Evolutionary conservation across 2,888 invertebrate genomes (phyloP).

Genomic region (Drosophila phalerata): DNA sequence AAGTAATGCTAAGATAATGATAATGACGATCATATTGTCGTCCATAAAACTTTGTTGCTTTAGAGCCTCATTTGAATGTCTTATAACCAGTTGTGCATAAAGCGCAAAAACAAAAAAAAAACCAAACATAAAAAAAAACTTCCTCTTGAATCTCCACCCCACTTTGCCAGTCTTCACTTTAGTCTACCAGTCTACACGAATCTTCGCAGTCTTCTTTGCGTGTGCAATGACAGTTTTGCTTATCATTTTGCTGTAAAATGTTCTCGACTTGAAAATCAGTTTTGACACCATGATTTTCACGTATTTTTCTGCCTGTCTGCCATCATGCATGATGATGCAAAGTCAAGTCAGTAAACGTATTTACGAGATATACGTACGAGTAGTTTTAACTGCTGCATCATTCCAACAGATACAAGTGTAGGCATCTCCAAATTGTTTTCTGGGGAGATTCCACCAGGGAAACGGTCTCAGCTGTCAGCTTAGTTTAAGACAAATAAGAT

Average conservation of each 20-base stretch:
- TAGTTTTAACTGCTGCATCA: constrained; percentile 53
- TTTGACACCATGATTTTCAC: constrained; percentile 56
- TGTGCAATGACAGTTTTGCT: constrained; percentile 75
- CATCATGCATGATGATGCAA: constrained; percentile 20
- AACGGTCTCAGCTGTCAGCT: constrained; percentile 34
- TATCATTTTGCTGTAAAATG: constrained; percentile 73
- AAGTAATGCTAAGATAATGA: constrained; percentile 47
- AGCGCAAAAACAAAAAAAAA: constrained; percentile 20
- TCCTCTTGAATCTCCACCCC: neutral
- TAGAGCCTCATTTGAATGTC: constrained; percentile 58
- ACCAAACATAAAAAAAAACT: neutral
- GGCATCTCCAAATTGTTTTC: neutral
- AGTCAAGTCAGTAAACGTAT: constrained; percentile 4
- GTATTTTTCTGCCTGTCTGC: constrained; percentile 41
- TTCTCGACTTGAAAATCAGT: constrained; percentile 57
- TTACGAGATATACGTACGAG: constrained; percentile 16
- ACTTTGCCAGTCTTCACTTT: constrained; percentile 7
- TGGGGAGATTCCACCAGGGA: neutral
- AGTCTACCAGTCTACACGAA: constrained; percentile 13
- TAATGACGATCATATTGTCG: constrained; percentile 66
- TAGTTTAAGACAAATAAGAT: constrained; percentile 4
- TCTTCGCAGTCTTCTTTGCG: neutral
- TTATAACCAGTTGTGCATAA: constrained; percentile 67
- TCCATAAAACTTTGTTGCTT: constrained; percentile 63
- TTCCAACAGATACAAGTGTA: constrained; percentile 24